phyloP scores from a whole-genome alignment of 2,113 vertebrate species.

The Climacteris rufus region DNA sequence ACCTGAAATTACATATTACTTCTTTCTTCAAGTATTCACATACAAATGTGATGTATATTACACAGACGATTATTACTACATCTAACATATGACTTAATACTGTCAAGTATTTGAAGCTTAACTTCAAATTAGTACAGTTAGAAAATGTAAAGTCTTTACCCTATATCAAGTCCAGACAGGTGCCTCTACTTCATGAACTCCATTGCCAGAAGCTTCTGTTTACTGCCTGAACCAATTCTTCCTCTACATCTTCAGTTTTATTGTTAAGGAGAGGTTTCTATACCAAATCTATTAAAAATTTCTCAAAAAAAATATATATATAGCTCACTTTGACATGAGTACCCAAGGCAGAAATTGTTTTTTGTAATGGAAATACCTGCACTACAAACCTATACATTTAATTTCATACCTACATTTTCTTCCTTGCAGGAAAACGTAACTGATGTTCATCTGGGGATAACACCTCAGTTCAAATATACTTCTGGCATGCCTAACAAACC shows the following conservation, averaged over 20 bases:
- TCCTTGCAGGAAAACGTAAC: neutral
- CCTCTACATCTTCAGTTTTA: neutral
- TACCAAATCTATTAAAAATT: neutral
- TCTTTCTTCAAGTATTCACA: neutral
- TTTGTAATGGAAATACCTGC: neutral
- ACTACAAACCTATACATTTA: neutral
- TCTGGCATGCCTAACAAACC: neutral
- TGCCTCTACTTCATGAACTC: neutral
- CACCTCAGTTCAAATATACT: fast-evolving
- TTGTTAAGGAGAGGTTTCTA: neutral
- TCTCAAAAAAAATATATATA: neutral
- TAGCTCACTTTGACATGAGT: fast-evolving
- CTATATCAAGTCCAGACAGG: neutral
- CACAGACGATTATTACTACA: fast-evolving
- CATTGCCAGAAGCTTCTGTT: neutral
- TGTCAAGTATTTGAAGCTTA: neutral
- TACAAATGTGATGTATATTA: neutral
- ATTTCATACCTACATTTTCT: neutral
- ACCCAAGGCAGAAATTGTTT: neutral
- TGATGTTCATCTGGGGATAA: neutral
- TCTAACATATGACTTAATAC: neutral
- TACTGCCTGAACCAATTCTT: neutral
- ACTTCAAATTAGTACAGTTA: too few relatives aligned
- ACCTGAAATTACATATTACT: neutral
- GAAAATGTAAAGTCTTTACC: too few relatives aligned